Conservation (phyloP, 2,797 vertebrate genomes). For the Okamejei kenojei region DNA sequence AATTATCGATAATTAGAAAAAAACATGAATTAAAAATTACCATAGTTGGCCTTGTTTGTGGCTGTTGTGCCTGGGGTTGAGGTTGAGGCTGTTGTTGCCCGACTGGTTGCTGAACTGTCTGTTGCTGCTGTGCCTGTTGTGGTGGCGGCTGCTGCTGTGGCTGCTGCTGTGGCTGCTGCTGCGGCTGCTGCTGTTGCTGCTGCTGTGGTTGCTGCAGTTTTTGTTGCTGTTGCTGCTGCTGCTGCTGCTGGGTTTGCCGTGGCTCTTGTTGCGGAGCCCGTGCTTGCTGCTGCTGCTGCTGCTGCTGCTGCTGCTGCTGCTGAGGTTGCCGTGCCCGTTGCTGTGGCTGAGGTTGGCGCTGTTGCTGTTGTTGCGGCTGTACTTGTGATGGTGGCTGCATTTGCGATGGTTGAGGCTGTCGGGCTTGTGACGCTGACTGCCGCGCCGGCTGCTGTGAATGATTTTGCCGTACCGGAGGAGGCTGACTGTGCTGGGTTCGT, state of each 20-base stretch:
- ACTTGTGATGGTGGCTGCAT: too few species aligned
- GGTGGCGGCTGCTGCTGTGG: slow-evolving; percentile 50
- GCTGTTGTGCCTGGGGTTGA: slow-evolving; percentile 62
- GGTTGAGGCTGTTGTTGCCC: slow-evolving; percentile 60
- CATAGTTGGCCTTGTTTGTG: slow-evolving; percentile 62
- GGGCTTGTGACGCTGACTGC: not conserved
- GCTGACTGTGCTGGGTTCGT: slow-evolving; percentile 57
- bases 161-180: slow-evolving; percentile 51
- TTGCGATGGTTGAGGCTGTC: not conserved
- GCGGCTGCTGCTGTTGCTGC: slow-evolving; percentile 51
- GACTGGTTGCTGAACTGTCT: slow-evolving; percentile 48
- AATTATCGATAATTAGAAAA: not conserved
- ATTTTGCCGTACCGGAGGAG: slow-evolving; percentile 48
- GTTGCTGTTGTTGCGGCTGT: not conserved
- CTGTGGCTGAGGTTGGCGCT: slow-evolving; percentile 43
- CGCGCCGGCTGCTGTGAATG: slow-evolving; percentile 31
- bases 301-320: slow-evolving; percentile 48
- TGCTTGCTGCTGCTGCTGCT: slow-evolving; percentile 47
- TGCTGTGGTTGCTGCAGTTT: not conserved
- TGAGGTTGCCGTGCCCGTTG: slow-evolving; percentile 47
- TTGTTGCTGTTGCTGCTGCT: not conserved
- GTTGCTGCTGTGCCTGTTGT: slow-evolving; percentile 51
- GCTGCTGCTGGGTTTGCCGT: slow-evolving; percentile 39
- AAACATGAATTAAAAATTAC: slow-evolving; percentile 30
- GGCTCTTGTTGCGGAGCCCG: slow-evolving; percentile 58